Percentiles rank a stretch among this genome's conserved stretches.
These are phyloP conservation scores for Nestor notabilis DNA, from an alignment of 2,113 vertebrate genomes.

Conservation along the genomic window DNA sequence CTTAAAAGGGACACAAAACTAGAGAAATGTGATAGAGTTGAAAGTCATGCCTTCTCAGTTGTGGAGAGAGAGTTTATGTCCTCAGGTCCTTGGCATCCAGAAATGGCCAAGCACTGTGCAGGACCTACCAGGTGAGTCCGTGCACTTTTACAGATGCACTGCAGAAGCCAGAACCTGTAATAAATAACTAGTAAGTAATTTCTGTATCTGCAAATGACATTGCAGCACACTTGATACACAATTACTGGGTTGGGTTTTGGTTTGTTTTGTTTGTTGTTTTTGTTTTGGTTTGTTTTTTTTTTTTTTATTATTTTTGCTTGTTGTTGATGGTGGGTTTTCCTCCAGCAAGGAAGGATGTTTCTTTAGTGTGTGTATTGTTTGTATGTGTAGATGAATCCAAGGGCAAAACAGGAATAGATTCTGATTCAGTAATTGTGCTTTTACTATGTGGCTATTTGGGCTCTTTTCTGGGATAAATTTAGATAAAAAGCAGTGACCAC, in stretches of 20 bases:
- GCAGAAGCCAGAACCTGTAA: not conserved
- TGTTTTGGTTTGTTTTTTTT: no score
- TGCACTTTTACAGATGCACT: not conserved
- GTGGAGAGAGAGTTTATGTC: not conserved
- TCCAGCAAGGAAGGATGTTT: not conserved
- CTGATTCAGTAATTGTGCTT: not conserved
- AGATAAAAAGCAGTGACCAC: not conserved
- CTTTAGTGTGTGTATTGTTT: not conserved
- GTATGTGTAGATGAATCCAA: not conserved
- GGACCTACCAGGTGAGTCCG: not conserved
- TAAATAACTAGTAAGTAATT: not conserved
- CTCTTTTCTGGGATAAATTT: not conserved
- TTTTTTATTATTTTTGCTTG: not conserved
- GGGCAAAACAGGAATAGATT: not conserved
- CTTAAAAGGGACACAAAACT: not conserved
- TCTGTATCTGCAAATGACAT: not conserved
- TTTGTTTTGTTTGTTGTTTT: no score
- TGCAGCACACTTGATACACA: not conserved
- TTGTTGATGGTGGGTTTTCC: not conserved
- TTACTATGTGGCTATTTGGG: not conserved
- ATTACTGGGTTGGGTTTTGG: not conserved
- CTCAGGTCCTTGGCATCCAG: not conserved
- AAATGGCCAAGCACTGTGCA: not conserved
- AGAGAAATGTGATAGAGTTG: not conserved
- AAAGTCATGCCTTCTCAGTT: not conserved